Evolutionary conservation across 2,797 vertebrate species (phyloP).

Genomic region (Amblyraja radiata): DNA sequence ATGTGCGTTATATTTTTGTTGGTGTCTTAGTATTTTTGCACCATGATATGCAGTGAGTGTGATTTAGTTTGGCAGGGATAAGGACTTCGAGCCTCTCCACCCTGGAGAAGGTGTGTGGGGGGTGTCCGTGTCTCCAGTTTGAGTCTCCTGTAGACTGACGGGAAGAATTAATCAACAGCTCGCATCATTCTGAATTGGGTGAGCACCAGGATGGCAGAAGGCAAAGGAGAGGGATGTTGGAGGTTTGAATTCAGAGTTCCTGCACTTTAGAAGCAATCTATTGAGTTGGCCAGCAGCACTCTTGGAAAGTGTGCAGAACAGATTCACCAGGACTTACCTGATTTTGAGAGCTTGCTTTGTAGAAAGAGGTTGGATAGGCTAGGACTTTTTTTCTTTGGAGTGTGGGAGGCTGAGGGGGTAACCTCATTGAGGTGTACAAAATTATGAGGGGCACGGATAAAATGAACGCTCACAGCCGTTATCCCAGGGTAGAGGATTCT

Average conservation of each 20-base stretch:
- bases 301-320: background rate
- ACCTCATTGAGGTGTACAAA: no score
- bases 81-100: background rate
- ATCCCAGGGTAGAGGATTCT: no score
- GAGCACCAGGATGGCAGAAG: background rate
- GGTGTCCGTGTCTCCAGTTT: background rate
- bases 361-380: no score
- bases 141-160: background rate
- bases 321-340: no score
- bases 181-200: background rate
- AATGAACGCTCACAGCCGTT: no score
- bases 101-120: background rate
- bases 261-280: background rate
- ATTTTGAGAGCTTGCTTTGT: no score
- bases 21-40: background rate
- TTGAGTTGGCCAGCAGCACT: background rate
- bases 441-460: no score
- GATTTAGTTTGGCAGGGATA: background rate
- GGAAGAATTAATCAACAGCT: background rate
- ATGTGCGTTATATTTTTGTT: background rate
- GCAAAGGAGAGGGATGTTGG: background rate
- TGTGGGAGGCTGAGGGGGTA: no score
- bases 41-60: background rate
- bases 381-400: no score
- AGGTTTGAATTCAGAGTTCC: background rate